phyloP scores from a whole-genome alignment of 2,113 vertebrate species.

The Zosterops pallidus region DNA sequence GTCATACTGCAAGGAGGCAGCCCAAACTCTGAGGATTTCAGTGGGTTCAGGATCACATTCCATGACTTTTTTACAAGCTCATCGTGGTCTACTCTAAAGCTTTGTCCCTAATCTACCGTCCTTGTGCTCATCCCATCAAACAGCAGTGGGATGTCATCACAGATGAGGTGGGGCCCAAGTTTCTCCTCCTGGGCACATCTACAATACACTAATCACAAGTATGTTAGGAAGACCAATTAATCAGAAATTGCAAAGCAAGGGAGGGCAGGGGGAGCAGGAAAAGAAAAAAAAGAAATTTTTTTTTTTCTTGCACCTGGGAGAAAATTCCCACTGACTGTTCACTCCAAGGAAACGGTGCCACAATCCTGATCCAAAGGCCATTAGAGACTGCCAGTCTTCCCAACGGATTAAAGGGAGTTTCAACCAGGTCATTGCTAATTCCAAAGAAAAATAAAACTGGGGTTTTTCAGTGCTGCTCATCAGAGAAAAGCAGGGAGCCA shows the following conservation, averaged over 20 bases:
- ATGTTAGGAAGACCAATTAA: neutral
- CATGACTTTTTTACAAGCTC: neutral
- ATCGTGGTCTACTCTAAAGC: neutral
- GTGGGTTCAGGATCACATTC: neutral
- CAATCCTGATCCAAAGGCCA: neutral
- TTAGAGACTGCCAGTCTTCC: neutral
- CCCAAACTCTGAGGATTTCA: neutral
- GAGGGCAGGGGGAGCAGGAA: rapidly evolving
- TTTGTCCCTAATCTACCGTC: rapidly evolving
- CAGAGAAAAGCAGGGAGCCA: neutral
- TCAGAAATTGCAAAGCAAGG: neutral
- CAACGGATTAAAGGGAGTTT: neutral
- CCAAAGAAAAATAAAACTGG: neutral
- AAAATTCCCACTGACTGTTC: neutral
- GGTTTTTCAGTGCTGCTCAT: neutral
- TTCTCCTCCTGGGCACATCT: neutral
- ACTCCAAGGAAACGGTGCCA: neutral
- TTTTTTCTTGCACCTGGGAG: neutral
- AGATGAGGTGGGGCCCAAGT: neutral
- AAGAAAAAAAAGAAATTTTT: neutral
- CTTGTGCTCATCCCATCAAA: neutral
- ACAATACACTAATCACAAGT: neutral
- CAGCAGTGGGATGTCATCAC: neutral
- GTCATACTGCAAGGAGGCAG: neutral
- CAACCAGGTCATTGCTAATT: neutral